Evolutionary conservation across 2,113 vertebrate genomes (phyloP), one percentile per base, ranked within the genome.

Genomic region (Callopanchax toddi): DNA sequence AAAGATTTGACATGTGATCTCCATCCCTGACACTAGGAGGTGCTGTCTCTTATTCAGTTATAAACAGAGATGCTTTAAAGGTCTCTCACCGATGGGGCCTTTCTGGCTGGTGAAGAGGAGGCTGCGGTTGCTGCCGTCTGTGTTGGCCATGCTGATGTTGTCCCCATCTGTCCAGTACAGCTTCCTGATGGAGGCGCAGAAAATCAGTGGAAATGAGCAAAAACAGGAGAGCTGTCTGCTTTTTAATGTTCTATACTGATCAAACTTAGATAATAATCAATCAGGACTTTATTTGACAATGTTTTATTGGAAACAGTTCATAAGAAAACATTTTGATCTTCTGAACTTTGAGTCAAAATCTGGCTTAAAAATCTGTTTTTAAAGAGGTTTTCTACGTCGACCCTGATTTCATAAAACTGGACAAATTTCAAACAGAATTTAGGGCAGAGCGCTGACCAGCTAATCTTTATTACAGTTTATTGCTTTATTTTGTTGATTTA

Each of bases 141-240:
- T 97, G 90, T 98, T 98, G 82, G 97, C 94, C 70, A 97, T 91
- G 40, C 94, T 99, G 90, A 99, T 97, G 87, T 94, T 97, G 90
- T 99, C 96, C 10, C 96, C 96, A 0, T 98, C 97, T 0, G 96
- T 98, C 97, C 97, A 99, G 87, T 96, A 99, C 6, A 99, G 92
- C 75, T 99, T 99, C 61, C 97, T 99, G 71, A 11, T 64, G 37
- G 48, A 53, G 37, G 51, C 7, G 23, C 16, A 61, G 10, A 65
- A 11, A 69, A 17, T 44, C 20, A 58, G 11, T 3, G 20, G 1
- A 11, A 18, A 34, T 9, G 6, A 53, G 25, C 20, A n/a, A n/a
- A n/a, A n/a, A n/a, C n/a, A n/a, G n/a, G n/a, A n/a, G n/a, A n/a
- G n/a, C n/a, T n/a, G n/a, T n/a, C n/a, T n/a, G n/a, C n/a, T n/a